Evolutionary conservation across 2,797 vertebrate species (phyloP), one percentile per base, ranked within the genome.

Genomic region (Eulemur albifrons): DNA sequence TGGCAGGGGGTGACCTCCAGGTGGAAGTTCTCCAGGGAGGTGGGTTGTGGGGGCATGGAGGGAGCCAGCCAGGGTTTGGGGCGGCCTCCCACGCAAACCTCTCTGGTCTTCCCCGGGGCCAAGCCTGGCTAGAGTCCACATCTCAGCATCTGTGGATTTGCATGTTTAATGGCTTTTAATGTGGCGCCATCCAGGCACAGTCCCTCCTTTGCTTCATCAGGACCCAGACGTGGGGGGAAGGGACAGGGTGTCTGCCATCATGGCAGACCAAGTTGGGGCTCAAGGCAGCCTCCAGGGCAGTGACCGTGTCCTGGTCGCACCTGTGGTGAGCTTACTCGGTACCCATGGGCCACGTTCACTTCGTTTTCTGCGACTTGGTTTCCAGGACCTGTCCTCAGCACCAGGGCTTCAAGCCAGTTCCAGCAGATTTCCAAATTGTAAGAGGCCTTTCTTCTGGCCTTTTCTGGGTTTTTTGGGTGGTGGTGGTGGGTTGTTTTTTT

Each of bases 261-360:
- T 65, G 30, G 12, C 63, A 4, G 17, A 21, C 75, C 75, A 50
- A 77, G 48, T 50, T n/a, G 4, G 18, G n/a, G 27, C 48, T 50
- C 40, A 9, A 50, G 61, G 45, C 5, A 5, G 32, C 32, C 57
- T 63, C 87, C 5, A 0, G 4, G 88, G 43, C 17, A 10, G 59
- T 21, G 52, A 8, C 7, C 1, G 9, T 2, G 1, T 45, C 45
- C 50, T 23, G 54, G n/a, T 54, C 0, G 0, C 84, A 21, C 59
- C 21, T 5, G 6, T 18, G 20, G 14, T 21, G 40, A 5, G 7
- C 27, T 45, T 10, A 3, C 14, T 52, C 15, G 5, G n/a, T 38
- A 14, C 67, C 18, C 32, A 38, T 23, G 30, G 40, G 43, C 23
- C 38, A n/a, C 2, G 1, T 4, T 17, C 14, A 2, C 38, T 67